These are phyloP conservation scores for Notolepis coatsorum DNA, from an alignment of 2,797 vertebrate species.

Conservation along the genomic window DNA sequence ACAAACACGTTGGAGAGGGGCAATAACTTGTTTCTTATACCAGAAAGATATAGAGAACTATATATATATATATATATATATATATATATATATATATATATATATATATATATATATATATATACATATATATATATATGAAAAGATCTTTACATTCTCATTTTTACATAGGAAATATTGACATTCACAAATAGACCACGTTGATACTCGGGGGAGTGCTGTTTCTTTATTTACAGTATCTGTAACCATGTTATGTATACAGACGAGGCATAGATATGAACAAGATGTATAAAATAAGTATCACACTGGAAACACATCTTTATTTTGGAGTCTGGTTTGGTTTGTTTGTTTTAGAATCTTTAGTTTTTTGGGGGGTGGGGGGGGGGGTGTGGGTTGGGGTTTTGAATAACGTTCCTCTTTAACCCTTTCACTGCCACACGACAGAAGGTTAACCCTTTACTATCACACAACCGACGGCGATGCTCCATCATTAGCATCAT, in stretches of 20 bases:
- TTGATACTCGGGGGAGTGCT: conserved; percentile 75
- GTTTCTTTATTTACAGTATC: conserved; percentile 83
- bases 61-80: conserved; percentile 45
- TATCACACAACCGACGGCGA: no score
- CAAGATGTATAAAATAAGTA: conserved; percentile 81
- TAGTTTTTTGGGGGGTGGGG: conserved; percentile 63
- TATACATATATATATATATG: conserved; percentile 56
- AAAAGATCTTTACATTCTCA: conserved; percentile 74
- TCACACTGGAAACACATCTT: conserved; percentile 77
- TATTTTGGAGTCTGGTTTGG: conserved; percentile 57
- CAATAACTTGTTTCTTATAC: conserved; percentile 83
- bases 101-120: conserved; percentile 41
- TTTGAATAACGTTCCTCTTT: conserved; percentile 73
- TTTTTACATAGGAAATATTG: conserved; percentile 74
- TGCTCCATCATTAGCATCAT: no score
- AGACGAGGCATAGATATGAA: conserved; percentile 80
- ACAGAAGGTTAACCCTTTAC: no score
- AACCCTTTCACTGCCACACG: no score
- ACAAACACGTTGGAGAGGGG: conserved; percentile 79
- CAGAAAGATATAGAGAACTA: conserved; percentile 74
- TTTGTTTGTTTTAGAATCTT: conserved; percentile 56
- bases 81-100: background rate
- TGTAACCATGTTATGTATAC: conserved; percentile 86
- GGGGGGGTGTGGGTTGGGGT: conserved; percentile 14
- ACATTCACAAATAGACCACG: conserved; percentile 70